These are phyloP conservation scores for Ecliptopera silaceata DNA, from an alignment of 2,888 invertebrate genomes.

Conservation along the genomic window DNA sequence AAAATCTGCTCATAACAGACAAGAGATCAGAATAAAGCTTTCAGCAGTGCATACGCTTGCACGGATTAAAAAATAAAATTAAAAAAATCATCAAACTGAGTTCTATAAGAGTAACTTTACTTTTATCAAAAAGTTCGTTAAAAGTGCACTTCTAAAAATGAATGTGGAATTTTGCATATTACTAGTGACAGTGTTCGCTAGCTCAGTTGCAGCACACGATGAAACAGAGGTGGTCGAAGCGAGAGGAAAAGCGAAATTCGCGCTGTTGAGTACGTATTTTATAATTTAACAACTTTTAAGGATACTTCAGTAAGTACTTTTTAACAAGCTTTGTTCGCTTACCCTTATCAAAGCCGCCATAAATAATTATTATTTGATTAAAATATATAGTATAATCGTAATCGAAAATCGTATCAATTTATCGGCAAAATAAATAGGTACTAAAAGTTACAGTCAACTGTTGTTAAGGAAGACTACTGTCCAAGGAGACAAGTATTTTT, in stretches of 20 bases:
- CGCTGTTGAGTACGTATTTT: conserved; percentile 65
- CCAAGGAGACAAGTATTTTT: no score
- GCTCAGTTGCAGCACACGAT: conserved; percentile 37
- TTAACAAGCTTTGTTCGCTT: no score
- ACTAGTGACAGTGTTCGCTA: conserved; percentile 29
- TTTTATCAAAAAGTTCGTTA: background rate
- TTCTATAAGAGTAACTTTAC: background rate
- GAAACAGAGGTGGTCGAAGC: conserved; percentile 49
- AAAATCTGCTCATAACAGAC: background rate
- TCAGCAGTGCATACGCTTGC: background rate
- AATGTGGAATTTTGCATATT: conserved; percentile 26
- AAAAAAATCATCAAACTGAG: background rate
- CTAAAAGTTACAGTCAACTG: no score
- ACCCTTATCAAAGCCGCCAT: no score
- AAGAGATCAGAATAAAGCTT: background rate
- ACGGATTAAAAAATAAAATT: background rate
- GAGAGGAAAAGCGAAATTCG: conserved; percentile 69
- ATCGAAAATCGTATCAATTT: no score
- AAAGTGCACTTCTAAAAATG: conserved; percentile 21
- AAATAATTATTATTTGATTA: no score
- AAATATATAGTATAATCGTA: no score
- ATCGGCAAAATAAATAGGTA: no score
- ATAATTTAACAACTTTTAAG: conserved; percentile 10
- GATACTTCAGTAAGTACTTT: no score
- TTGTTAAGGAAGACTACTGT: no score